Evolutionary conservation across 1,140 invertebrate species (phyloP), one percentile per base, ranked within the genome.

Genomic region (Drosophila rufa): DNA sequence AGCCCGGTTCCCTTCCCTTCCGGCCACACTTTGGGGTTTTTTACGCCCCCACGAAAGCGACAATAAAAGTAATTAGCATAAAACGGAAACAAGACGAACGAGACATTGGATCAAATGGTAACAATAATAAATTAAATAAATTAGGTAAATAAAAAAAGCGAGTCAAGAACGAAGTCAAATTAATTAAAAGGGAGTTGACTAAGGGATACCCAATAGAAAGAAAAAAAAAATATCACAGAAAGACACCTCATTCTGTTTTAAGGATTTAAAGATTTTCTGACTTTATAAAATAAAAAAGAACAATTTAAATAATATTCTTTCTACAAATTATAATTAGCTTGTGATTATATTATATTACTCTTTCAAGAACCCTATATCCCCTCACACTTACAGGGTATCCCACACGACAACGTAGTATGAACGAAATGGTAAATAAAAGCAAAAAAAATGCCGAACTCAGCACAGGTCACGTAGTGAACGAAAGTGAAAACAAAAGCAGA

Each of bases 391-490:
- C 22, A 68, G 56, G 43, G 75, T 76, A 68, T 47, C 14, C 30
- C 48, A 25, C 22, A 47, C 62, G 30, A 48, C 30, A 64, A 9
- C 38, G 4, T 42, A 38, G 48, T 59, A 60, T 65, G 40, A 61
- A 62, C 25, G n/a, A 51, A 64, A 43, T 43, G 25, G 47, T 33
- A 73, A 60, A 57, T 33, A 50, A 81, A 50, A 55, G 8, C 7
- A 36, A 43, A 64, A 66, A 71, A 77, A 77, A 45, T 30, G 62
- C 25, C 65, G 47, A 78, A 50, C 50, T 80, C 58, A 57, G 73
- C 77, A 71, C 33, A 51, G 65, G 68, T 86, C 82, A 87, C 83
- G 83, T 87, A 83, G 61, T 36, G 36, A 87, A 68, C 57, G 80
- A 87, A 87, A 87, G 80, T 79, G 77, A 71, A 85, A 65, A 79